phyloP scores from a whole-genome alignment of 2,113 vertebrate genomes.

The Zosterops pallidus region DNA sequence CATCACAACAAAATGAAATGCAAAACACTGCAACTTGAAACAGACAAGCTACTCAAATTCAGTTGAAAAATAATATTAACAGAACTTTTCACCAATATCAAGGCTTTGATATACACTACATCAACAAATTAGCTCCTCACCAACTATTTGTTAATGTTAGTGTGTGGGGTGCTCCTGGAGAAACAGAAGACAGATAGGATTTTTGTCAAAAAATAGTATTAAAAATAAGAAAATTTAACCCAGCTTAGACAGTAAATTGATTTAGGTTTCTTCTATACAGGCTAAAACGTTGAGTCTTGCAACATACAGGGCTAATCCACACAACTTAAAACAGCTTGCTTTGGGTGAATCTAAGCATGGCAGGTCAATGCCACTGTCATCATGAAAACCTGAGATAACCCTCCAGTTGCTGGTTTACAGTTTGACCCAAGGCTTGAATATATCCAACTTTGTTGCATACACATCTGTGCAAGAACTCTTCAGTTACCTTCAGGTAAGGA shows the following conservation, averaged over 20 bases:
- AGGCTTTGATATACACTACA: background rate
- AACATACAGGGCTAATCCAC: background rate
- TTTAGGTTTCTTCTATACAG: background rate
- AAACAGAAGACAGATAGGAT: background rate
- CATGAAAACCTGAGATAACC: background rate
- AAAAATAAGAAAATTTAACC: background rate
- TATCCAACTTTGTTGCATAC: background rate
- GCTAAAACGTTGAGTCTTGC: background rate
- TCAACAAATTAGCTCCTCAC: background rate
- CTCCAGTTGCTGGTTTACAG: background rate
- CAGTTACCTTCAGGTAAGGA: background rate
- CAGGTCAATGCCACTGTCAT: background rate
- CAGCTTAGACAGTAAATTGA: background rate
- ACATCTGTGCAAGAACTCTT: background rate
- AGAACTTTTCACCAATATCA: background rate
- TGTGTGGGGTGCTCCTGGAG: background rate
- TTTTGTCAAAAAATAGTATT: background rate
- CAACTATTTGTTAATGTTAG: background rate
- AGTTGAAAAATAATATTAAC: background rate
- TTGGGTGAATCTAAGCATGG: background rate
- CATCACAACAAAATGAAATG: slow-evolving; percentile 57
- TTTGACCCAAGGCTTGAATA: background rate
- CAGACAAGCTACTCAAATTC: slow-evolving; percentile 53
- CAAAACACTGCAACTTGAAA: slow-evolving; percentile 49
- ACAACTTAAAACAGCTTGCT: background rate